Evolutionary conservation across 2,113 vertebrate genomes (phyloP).

Genomic region (Rhineura floridana): DNA sequence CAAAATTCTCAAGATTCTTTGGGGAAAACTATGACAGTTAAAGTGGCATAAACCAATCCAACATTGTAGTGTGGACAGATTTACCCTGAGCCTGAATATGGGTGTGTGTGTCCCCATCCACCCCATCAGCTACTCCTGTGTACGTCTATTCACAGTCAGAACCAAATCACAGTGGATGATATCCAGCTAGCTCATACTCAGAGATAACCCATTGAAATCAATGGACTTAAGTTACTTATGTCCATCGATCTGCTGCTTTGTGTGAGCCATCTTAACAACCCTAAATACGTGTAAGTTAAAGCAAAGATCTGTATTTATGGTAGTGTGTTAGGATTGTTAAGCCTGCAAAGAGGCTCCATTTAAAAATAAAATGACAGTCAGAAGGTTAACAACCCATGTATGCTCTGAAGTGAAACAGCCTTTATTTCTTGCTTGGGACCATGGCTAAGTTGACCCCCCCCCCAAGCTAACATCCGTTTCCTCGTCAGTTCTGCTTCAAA

Average conservation of each 20-base stretch:
- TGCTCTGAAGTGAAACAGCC: conserved; percentile 5
- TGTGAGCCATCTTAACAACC: not conserved
- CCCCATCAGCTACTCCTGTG: not conserved
- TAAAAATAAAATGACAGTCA: not conserved
- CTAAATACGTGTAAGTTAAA: not conserved
- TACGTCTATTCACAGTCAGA: not conserved
- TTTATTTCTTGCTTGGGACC: not conserved
- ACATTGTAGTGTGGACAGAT: not conserved
- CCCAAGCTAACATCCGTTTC: not conserved
- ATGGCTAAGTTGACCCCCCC: conserved; percentile 30
- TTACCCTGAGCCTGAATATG: not conserved
- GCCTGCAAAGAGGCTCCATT: not conserved
- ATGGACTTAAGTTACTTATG: too few relatives aligned
- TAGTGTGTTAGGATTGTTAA: not conserved
- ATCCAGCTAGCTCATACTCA: too few relatives aligned
- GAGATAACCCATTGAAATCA: too few relatives aligned
- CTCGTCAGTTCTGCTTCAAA: conserved; percentile 36
- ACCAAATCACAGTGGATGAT: not conserved
- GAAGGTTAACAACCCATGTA: conserved; percentile 9
- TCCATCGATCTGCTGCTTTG: not conserved
- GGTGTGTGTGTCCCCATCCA: too few relatives aligned
- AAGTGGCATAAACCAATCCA: not conserved
- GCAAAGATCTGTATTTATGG: not conserved
- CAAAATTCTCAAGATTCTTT: not conserved
- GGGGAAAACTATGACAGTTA: not conserved